Percentiles rank a stretch among this genome's conserved stretches.
Conservation (phyloP, 2,113 vertebrate species). For the Rhinolophus sinicus region DNA sequence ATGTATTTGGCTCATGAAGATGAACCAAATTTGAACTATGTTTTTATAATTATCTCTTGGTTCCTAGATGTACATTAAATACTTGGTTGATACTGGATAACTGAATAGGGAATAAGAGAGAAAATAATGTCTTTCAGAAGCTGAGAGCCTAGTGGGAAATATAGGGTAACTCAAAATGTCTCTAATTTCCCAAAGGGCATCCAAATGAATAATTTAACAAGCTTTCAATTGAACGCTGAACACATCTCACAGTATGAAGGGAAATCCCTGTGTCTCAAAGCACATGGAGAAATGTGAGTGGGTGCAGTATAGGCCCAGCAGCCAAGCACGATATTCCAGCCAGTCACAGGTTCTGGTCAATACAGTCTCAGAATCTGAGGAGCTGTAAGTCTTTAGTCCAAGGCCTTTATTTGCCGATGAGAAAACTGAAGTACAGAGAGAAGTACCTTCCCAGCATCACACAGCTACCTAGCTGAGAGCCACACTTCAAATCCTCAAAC, state of each 20-base stretch:
- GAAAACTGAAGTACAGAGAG: neutral
- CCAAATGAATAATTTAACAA: slow-evolving; percentile 39
- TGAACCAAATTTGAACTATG: neutral
- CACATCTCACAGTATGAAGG: neutral
- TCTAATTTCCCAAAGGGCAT: slow-evolving; percentile 48
- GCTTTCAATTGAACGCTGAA: neutral
- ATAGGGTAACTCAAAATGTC: neutral
- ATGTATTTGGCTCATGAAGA: neutral
- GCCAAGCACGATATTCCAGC: neutral
- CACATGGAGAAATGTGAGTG: neutral
- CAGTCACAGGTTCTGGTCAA: neutral
- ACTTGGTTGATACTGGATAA: neutral
- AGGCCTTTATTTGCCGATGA: neutral
- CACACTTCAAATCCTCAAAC: neutral
- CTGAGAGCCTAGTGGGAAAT: neutral
- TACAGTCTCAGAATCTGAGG: neutral
- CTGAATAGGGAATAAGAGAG: neutral
- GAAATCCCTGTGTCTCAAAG: neutral
- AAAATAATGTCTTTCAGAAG: slow-evolving; percentile 33
- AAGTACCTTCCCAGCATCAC: neutral
- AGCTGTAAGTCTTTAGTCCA: neutral
- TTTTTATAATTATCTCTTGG: slow-evolving; percentile 31
- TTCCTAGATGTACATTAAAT: neutral
- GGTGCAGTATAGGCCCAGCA: neutral
- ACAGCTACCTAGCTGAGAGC: neutral